Base-by-base conservation (phyloP, 2,113 vertebrate genomes). In the Synchiropus splendidus region DNA sequence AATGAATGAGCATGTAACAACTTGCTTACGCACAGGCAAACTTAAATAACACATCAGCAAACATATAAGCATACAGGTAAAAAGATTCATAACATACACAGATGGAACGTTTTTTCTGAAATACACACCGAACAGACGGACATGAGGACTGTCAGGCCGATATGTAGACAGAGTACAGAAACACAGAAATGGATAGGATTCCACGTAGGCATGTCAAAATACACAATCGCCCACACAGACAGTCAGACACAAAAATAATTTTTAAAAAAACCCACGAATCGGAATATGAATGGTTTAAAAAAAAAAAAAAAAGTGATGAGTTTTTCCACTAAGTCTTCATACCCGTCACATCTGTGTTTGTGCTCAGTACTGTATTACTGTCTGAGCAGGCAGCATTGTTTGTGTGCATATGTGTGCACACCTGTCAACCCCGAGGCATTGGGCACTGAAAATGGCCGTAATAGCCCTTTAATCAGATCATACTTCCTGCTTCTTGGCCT, bases 381-480 rank as follows among this genome's bases (percentile, higher is more conserved):
- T 62, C 57, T 43, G 37, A 48, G 54, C 67, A 62, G 61, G 37
- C 57, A 62, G 70, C 44, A 63, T 61, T 79, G 61, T 34, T 63
- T 42, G 36, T 16, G 27, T 35, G 54, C 30, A n/a, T 15, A 8
- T 54, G 40, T 36, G 47, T 21, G 42, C 33, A 36, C 72, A 70
- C 72, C 72, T 78, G 70, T 76, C 72, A 77, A 48, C 73, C 80
- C 72, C 16, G 53, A 61, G 75, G 80, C 73, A 48, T 27, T 58
- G 55, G 86, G 85, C 81, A 81, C 89, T 88, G 82, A 87, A 86
- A 91, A 88, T 87, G 86, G 87, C 88, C 87, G 79, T 95, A 93
- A 92, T 92, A 89, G 89, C 86, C 85, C 84, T 71, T 88, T 89
- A 93, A 96, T 96, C 92, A 87, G 87, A 94, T 97, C 78, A 80